A percentile compares a stretch with the other conserved stretches of the same genome.
phyloP scores from a whole-genome alignment of 2,113 vertebrate species.

The Pyrgilauda ruficollis region DNA sequence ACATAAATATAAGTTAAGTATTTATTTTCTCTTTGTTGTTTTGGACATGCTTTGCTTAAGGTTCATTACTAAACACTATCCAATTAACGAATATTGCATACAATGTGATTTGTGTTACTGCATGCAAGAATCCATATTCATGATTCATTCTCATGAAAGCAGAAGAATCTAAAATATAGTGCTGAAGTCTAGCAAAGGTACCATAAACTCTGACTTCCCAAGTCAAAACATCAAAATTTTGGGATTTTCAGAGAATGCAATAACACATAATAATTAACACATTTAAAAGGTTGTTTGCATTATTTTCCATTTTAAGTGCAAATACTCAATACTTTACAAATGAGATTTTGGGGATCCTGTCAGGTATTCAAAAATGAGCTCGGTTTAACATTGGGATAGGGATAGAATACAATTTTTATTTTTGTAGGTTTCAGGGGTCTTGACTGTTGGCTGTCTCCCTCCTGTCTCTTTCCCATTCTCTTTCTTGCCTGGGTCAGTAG shows the following conservation, averaged over 20 bases:
- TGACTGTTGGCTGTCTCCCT: not conserved
- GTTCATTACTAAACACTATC: rapidly evolving
- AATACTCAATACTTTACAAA: not conserved
- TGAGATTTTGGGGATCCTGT: not conserved
- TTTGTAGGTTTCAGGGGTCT: not conserved
- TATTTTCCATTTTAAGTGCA: not conserved
- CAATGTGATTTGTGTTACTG: not conserved
- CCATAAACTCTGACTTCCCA: not conserved
- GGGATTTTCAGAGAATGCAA: not conserved
- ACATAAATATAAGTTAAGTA: rapidly evolving
- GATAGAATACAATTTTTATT: not conserved
- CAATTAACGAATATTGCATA: no score
- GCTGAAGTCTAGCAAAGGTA: not conserved
- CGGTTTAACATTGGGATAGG: not conserved
- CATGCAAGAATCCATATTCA: not conserved
- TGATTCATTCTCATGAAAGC: not conserved
- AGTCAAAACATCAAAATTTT: not conserved
- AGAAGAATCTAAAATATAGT: not conserved
- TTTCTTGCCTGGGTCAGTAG: not conserved
- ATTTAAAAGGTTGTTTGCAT: not conserved
- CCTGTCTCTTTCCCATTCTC: not conserved
- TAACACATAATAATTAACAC: not conserved
- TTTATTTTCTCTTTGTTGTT: not conserved
- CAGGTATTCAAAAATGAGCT: not conserved
- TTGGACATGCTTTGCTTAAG: not conserved